Percentiles rank a stretch among this genome's conserved stretches.
phyloP scores from a whole-genome alignment of 2,113 vertebrate species.

The Crocuta crocuta region DNA sequence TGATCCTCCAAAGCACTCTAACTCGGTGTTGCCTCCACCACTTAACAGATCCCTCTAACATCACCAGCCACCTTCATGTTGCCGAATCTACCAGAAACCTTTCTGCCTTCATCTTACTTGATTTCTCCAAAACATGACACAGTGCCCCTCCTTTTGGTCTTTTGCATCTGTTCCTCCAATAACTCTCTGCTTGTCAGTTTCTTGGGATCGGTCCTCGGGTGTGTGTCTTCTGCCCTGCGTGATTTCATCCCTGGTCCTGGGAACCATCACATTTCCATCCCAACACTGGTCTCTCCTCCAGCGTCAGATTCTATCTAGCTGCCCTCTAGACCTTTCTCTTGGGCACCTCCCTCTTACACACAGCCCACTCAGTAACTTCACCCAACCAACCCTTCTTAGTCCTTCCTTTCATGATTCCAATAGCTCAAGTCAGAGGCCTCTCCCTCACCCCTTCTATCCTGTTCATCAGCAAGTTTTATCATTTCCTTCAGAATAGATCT shows the following conservation, averaged over 20 bases:
- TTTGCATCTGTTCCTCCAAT: not conserved
- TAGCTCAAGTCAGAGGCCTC: not conserved
- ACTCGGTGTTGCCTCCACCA: not conserved
- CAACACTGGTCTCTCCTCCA: not conserved
- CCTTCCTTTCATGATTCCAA: not conserved
- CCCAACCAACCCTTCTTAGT: not conserved
- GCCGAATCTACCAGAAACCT: too few species aligned
- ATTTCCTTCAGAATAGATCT: not conserved
- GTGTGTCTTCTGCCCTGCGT: not conserved
- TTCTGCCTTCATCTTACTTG: not conserved
- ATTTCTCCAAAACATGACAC: not conserved
- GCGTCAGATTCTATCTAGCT: not conserved
- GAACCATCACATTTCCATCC: not conserved
- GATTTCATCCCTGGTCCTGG: not conserved
- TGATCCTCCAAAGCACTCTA: not conserved
- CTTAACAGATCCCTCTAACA: not conserved
- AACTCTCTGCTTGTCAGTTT: not conserved
- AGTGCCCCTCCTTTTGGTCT: not conserved
- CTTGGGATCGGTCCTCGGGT: not conserved
- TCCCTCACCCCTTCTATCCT: not conserved
- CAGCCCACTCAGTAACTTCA: not conserved
- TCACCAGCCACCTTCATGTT: not conserved
- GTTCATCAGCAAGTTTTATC: not conserved
- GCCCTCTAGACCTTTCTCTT: not conserved
- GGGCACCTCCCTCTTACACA: not conserved